A percentile compares a stretch with the other conserved stretches of the same genome.
Evolutionary conservation across 92 coral and sea anemone genomes (phyloP).

Genomic region (Scolanthus callimorphus): DNA sequence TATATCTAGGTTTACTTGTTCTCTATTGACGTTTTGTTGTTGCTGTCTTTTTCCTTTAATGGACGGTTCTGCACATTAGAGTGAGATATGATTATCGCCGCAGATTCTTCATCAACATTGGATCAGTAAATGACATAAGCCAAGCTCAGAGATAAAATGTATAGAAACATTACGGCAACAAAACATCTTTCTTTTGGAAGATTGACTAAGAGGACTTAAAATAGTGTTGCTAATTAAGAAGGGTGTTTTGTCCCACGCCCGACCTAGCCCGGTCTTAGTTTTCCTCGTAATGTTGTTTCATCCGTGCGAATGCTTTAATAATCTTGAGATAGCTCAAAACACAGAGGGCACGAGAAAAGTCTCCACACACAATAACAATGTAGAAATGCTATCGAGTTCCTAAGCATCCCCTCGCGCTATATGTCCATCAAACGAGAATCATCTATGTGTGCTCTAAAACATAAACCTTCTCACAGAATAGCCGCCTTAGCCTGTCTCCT

Average conservation of each 20-base stretch:
- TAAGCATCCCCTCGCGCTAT: not conserved
- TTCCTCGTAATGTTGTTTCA: too few relatives aligned
- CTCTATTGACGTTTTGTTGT: too few relatives aligned
- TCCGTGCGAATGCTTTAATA: too few relatives aligned
- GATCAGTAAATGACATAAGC: constrained; percentile 6
- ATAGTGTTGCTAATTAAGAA: too few relatives aligned
- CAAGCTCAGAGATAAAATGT: too few relatives aligned
- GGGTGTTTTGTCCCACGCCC: too few relatives aligned
- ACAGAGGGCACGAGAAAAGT: not conserved
- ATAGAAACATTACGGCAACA: too few relatives aligned
- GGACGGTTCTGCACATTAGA: not conserved
- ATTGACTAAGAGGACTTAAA: too few relatives aligned
- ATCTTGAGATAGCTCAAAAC: not conserved
- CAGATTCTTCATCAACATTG: not conserved
- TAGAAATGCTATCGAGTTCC: not conserved
- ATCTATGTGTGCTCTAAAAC: not conserved
- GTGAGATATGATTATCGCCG: not conserved
- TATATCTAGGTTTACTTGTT: too few relatives aligned
- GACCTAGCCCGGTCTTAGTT: too few relatives aligned
- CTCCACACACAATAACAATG: not conserved
- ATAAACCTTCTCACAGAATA: not conserved
- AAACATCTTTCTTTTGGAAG: too few relatives aligned
- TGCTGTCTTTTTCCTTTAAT: not conserved
- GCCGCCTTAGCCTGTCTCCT: not conserved
- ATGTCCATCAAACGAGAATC: not conserved